Percentiles rank a stretch among this genome's conserved stretches.
These are phyloP conservation scores for Apteryx mantelli DNA, from an alignment of 2,113 vertebrate species.

Conservation along the genomic window DNA sequence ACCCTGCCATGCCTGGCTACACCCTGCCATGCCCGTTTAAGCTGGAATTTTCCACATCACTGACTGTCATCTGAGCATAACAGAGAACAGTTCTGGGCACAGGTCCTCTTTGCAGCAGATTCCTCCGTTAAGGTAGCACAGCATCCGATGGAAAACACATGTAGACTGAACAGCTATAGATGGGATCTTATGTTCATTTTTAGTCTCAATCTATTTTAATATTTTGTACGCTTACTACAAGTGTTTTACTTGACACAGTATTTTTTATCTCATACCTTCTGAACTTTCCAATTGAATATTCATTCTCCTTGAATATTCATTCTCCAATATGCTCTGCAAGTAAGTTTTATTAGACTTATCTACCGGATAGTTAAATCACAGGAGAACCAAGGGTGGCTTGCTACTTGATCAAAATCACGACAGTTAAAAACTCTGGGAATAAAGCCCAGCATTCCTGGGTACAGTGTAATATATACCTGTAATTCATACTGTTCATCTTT, in stretches of 20 bases:
- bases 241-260: background rate
- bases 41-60: background rate
- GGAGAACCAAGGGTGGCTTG: background rate
- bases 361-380: rapidly evolving
- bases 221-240: background rate
- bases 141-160: background rate
- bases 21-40: background rate
- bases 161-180: background rate
- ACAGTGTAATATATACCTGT: rapidly evolving
- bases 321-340: background rate
- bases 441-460: background rate
- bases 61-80: background rate
- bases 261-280: background rate
- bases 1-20: background rate
- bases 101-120: background rate
- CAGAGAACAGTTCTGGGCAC: background rate
- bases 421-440: background rate
- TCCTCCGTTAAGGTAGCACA: background rate
- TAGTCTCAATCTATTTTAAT: background rate
- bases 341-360: background rate
- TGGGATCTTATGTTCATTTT: background rate
- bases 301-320: no score
- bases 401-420: background rate
- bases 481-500: no score
- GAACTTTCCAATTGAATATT: background rate